Conservation (phyloP, 2,113 vertebrate genomes). For the Sturnus vulgaris region DNA sequence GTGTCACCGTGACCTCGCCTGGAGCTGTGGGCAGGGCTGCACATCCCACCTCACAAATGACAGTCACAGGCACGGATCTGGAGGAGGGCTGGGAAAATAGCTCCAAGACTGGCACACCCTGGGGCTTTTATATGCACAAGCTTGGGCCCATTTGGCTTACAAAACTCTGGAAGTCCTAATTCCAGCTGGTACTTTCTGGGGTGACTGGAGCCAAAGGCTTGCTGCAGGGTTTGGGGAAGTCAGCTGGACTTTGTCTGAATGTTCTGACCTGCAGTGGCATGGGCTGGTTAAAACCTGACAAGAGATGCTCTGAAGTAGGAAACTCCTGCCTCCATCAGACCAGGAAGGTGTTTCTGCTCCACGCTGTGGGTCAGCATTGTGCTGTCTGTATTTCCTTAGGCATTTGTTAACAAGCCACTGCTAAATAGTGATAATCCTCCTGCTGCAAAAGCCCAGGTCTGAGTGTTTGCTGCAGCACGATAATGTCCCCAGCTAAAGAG, state of each 20-base stretch:
- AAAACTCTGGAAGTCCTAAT: not conserved
- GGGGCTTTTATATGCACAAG: not conserved
- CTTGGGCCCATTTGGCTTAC: not conserved
- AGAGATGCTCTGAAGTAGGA: not conserved
- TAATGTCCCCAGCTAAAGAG: not conserved
- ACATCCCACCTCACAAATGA: not conserved
- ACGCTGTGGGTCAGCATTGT: not conserved
- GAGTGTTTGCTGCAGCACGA: not conserved
- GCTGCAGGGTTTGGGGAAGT: not conserved
- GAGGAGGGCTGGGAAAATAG: not conserved
- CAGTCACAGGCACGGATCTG: not conserved
- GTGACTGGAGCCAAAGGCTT: not conserved
- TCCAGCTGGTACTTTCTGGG: not conserved
- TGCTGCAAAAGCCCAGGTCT: not conserved
- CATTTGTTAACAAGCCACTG: not conserved
- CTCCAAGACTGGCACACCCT: not conserved
- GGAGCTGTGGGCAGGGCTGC: not conserved
- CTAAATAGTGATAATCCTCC: not conserved
- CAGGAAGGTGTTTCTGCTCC: not conserved
- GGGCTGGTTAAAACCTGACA: not conserved
- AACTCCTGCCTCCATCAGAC: not conserved
- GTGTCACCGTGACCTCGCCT: not conserved
- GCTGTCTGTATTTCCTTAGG: not conserved
- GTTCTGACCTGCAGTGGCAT: not conserved
- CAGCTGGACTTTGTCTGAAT: not conserved